phyloP scores from a whole-genome alignment of 2,797 vertebrate species.

The Pseudotriccus pelzelni region DNA sequence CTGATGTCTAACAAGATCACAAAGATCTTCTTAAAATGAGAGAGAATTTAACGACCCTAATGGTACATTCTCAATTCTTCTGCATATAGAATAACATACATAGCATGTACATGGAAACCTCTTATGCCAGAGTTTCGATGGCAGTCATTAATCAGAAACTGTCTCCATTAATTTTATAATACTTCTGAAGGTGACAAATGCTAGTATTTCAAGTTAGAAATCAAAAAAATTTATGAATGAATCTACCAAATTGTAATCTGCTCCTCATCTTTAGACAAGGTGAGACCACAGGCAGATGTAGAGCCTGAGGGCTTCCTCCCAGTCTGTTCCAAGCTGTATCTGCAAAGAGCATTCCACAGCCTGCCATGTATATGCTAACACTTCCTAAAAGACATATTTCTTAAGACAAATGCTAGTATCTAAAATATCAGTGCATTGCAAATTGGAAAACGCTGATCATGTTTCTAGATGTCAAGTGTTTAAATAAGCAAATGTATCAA shows the following conservation, averaged over 20 bases:
- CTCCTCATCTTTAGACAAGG: neutral
- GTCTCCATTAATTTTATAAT: neutral
- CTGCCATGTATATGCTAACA: neutral
- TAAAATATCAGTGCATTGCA: neutral
- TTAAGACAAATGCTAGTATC: neutral
- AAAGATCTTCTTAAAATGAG: neutral
- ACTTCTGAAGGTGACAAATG: neutral
- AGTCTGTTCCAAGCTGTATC: neutral
- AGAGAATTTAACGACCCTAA: neutral
- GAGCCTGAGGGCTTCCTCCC: neutral
- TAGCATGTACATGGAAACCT: accelerated
- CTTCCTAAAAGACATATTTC: neutral
- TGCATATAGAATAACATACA: neutral
- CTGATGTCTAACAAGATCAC: neutral
- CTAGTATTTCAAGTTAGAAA: neutral
- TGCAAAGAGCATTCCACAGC: neutral
- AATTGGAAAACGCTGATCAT: neutral
- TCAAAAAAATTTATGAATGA: neutral
- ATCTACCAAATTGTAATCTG: neutral
- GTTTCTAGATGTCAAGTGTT: neutral
- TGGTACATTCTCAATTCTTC: neutral
- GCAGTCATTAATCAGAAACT: neutral
- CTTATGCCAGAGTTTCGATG: neutral
- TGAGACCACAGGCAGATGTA: neutral
- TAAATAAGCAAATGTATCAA: neutral